Conservation (phyloP, 2,113 vertebrate genomes). For the Chlamydotis undulata region DNA sequence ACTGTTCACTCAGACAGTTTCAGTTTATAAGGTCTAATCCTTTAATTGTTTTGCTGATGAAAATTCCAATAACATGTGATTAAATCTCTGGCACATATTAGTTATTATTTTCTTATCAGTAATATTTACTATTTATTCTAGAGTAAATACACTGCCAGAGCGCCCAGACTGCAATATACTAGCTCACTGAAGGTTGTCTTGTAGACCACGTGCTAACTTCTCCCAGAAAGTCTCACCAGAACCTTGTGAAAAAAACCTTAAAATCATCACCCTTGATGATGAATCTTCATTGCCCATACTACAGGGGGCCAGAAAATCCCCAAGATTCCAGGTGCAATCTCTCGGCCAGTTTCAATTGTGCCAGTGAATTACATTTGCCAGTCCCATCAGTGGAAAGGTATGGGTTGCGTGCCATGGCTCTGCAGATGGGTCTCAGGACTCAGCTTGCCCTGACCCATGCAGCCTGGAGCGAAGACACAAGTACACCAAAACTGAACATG, state of each 20-base stretch:
- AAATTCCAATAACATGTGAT: background rate
- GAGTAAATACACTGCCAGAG: background rate
- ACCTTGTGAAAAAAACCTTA: background rate
- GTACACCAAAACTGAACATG: accelerated
- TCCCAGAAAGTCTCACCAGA: background rate
- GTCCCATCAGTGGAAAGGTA: background rate
- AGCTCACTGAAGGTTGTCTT: background rate
- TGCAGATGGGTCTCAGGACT: background rate
- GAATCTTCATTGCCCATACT: background rate
- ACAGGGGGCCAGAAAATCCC: background rate
- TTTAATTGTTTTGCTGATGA: background rate
- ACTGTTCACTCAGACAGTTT: background rate
- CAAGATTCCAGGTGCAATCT: background rate
- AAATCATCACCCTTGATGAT: background rate
- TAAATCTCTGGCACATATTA: slow-evolving; percentile 18
- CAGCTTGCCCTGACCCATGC: background rate
- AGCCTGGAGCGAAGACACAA: background rate
- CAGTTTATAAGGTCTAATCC: background rate
- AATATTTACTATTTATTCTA: slow-evolving; percentile 32
- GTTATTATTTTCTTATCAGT: slow-evolving; percentile 31
- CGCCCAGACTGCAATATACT: accelerated
- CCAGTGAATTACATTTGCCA: background rate
- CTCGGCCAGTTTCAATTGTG: accelerated
- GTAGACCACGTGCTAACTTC: background rate
- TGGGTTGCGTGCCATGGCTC: accelerated